Base-by-base conservation (phyloP, 2,888 invertebrate species). In the Drosophila falleni region DNA sequence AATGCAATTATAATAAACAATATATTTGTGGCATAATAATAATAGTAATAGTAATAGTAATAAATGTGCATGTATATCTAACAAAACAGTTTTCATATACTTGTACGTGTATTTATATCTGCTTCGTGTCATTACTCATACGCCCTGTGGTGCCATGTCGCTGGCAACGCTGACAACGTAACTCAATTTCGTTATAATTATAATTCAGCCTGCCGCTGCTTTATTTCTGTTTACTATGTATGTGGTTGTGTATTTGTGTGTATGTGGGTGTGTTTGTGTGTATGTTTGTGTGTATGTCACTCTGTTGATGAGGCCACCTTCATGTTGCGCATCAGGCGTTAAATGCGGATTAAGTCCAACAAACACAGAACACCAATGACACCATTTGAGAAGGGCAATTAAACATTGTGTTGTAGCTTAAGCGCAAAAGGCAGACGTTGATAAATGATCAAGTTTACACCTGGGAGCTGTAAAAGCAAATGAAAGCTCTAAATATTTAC, bases 131-230 rank as follows among this genome's bases (percentile, higher is more conserved):
- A 65, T 59, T 68, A 62, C 77, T 39, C 58, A 80, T 77, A 80
- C 77, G 76, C 77, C 80, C 76, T 39, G 66, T 67, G 44, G 71
- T 54, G 76, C 60, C 16, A 66, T 50, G 46, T 47, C 70, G 44
- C 11, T 33, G 33, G 19, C 62, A 66, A n/a, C 19, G 77, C 76
- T 79, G 76, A 79, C 86, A 85, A 71, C 75, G 70, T 81, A 87
- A 85, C 88, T 79, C 70, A 82, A 82, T 87, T 87, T 85, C 65
- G 68, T 69, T 79, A 81, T 87, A 87, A 87, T 88, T 88, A 83
- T 82, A 88, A 85, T 86, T 82, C 76, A 64, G 87, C 69, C 78
- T 60, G 82, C 79, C 60, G 71, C 65, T 81, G 78, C 46, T 81
- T 70, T 84, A 69, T 69, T 59, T 77, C 63, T 59, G 46, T 42